phyloP scores from a whole-genome alignment of 2,113 vertebrate genomes.

The Rynchops niger region DNA sequence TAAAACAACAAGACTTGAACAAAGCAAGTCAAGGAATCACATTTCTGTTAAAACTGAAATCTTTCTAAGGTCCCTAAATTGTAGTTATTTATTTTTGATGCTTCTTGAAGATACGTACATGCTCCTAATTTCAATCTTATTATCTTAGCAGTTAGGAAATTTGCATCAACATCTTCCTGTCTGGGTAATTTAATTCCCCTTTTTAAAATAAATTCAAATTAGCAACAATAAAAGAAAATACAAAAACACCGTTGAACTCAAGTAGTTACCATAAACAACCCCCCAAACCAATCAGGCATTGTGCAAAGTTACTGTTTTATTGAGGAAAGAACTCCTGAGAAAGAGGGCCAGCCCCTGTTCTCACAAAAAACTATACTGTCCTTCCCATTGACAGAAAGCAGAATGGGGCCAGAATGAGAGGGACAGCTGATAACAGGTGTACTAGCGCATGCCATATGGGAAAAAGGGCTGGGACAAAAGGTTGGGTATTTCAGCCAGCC shows the following conservation, averaged over 20 bases:
- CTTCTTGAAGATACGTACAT: slow-evolving; percentile 22
- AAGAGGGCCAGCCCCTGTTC: neutral
- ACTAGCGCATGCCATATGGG: rapidly evolving
- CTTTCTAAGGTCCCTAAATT: slow-evolving; percentile 29
- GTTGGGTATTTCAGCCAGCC: neutral
- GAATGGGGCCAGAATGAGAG: neutral
- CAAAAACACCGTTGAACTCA: neutral
- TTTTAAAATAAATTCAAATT: slow-evolving; percentile 57
- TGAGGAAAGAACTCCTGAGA: neutral
- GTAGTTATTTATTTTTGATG: slow-evolving; percentile 30
- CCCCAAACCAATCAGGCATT: neutral
- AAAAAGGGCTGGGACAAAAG: neutral
- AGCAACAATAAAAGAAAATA: slow-evolving; percentile 48
- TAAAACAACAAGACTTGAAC: neutral
- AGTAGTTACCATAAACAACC: neutral
- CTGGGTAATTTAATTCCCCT: slow-evolving; percentile 46
- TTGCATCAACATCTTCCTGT: slow-evolving; percentile 52
- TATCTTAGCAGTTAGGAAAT: slow-evolving; percentile 41
- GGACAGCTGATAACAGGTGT: neutral
- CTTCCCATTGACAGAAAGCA: neutral
- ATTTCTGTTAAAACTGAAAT: slow-evolving; percentile 18
- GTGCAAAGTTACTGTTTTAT: neutral
- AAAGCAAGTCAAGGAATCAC: neutral
- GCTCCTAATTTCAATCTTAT: slow-evolving; percentile 52
- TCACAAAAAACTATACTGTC: neutral